Conservation (phyloP, 1,140 invertebrate species). For the Delia radicum region DNA sequence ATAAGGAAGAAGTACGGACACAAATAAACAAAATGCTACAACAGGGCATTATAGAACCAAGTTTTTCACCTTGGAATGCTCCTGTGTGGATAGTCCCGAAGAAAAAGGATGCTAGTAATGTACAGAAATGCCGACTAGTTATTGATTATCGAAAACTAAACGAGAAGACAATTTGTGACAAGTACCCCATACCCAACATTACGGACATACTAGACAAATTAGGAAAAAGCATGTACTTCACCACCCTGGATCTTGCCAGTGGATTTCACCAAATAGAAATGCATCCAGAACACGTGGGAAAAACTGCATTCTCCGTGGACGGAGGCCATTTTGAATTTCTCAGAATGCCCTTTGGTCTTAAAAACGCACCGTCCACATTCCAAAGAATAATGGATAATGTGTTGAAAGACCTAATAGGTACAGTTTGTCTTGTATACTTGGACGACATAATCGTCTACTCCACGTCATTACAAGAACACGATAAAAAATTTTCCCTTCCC, state of each 20-base stretch:
- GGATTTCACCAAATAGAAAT: slow-evolving; percentile 19
- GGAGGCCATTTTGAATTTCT: slow-evolving; percentile 51
- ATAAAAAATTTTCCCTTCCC: too few species aligned
- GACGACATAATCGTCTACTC: too few species aligned
- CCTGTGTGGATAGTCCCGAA: neutral
- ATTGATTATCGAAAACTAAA: slow-evolving; percentile 15
- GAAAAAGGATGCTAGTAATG: neutral
- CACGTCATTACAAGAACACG: too few species aligned
- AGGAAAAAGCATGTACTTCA: slow-evolving; percentile 15
- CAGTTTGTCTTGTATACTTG: neutral
- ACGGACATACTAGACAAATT: slow-evolving; percentile 16
- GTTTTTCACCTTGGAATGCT: slow-evolving; percentile 7
- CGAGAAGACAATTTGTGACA: slow-evolving; percentile 15
- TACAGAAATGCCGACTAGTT: neutral
- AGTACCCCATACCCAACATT: slow-evolving; percentile 23
- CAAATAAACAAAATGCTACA: slow-evolving; percentile 23
- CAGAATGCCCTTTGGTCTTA: slow-evolving; percentile 55
- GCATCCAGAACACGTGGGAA: slow-evolving; percentile 31
- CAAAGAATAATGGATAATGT: slow-evolving; percentile 52
- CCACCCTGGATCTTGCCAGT: slow-evolving; percentile 16
- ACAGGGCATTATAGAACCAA: slow-evolving; percentile 3
- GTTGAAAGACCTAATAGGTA: neutral
- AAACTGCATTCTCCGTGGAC: slow-evolving; percentile 57
- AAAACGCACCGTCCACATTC: slow-evolving; percentile 55
- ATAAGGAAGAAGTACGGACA: slow-evolving; percentile 1